phyloP scores from a whole-genome alignment of 1,140 invertebrate species.

The Cotesia chilonis region DNA sequence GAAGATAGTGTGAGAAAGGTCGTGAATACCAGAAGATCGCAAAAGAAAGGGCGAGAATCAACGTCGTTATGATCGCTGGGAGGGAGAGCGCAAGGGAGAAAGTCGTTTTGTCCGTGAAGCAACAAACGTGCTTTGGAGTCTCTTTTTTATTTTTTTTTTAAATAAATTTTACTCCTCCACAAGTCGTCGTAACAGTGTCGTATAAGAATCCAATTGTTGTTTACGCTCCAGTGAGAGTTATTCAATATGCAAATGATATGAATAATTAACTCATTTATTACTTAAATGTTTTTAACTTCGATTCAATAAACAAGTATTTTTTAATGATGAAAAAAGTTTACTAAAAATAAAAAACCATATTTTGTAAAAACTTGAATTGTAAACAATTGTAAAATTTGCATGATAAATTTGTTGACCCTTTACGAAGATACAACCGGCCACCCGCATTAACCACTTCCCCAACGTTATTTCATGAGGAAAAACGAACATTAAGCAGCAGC shows the following conservation, averaged over 20 bases:
- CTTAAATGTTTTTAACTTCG: slow-evolving; percentile 5
- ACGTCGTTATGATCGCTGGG: slow-evolving; percentile 34
- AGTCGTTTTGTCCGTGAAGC: slow-evolving; percentile 38
- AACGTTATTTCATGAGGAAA: slow-evolving; percentile 16
- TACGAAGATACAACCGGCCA: slow-evolving; percentile 31
- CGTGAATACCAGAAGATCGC: slow-evolving; percentile 17
- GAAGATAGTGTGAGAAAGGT: slow-evolving; percentile 25
- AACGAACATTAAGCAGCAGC: slow-evolving; percentile 19
- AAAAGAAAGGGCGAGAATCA: slow-evolving; percentile 29
- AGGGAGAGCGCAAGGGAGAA: slow-evolving; percentile 38
- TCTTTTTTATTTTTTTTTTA: neutral
- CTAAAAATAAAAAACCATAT: neutral
- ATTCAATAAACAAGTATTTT: slow-evolving; percentile 11
- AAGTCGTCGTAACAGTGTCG: slow-evolving; percentile 24
- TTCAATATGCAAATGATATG: slow-evolving; percentile 12
- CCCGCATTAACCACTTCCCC: slow-evolving; percentile 30
- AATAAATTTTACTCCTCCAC: slow-evolving; percentile 6
- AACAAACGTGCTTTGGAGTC: slow-evolving; percentile 29
- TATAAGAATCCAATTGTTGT: slow-evolving; percentile 24
- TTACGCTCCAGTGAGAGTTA: slow-evolving; percentile 28
- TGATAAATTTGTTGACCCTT: slow-evolving; percentile 29
- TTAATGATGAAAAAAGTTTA: neutral
- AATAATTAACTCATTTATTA: slow-evolving; percentile 5
- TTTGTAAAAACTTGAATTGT: neutral
- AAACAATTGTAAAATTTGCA: slow-evolving; percentile 16